A percentile compares a stretch with the other conserved stretches of the same genome.
Evolutionary conservation across 2,797 vertebrate genomes (phyloP).

Genomic region (Coregonus sp.): DNA sequence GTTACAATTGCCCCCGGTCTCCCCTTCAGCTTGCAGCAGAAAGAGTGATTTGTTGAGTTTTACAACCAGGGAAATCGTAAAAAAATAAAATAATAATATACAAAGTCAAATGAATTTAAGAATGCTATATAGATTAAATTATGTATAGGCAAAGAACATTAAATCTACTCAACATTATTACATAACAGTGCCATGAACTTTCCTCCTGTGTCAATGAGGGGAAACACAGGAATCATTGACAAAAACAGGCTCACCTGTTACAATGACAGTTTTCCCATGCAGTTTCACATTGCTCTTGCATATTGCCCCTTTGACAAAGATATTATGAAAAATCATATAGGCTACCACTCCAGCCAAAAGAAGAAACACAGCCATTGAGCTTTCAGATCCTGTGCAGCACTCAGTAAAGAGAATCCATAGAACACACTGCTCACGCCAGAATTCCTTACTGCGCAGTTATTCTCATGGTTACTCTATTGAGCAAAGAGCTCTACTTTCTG

Average conservation of each 20-base stretch:
- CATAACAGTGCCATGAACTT: not conserved
- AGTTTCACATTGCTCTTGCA: constrained; percentile 73
- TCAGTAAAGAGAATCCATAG: not conserved
- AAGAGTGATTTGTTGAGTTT: not conserved
- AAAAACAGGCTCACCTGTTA: constrained; percentile 75
- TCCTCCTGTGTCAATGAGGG: not conserved
- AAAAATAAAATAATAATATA: not conserved
- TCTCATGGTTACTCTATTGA: too few species aligned
- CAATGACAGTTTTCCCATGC: constrained; percentile 79
- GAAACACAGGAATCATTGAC: too few species aligned
- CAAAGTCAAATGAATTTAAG: not conserved
- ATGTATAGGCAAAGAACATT: not conserved
- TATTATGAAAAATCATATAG: constrained; percentile 69
- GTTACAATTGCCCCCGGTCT: too few species aligned
- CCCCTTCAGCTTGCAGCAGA: not conserved
- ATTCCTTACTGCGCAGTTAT: not conserved
- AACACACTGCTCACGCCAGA: not conserved
- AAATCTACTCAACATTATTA: not conserved
- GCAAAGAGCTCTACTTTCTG: not conserved
- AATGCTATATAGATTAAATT: too few species aligned
- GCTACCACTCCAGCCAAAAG: constrained; percentile 45
- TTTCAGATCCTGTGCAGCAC: not conserved
- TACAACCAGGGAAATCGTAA: not conserved
- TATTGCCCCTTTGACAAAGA: constrained; percentile 66
- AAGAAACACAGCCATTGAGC: constrained; percentile 58